Base-by-base conservation (phyloP, 2,113 vertebrate genomes). In the Dinomys branickii region DNA sequence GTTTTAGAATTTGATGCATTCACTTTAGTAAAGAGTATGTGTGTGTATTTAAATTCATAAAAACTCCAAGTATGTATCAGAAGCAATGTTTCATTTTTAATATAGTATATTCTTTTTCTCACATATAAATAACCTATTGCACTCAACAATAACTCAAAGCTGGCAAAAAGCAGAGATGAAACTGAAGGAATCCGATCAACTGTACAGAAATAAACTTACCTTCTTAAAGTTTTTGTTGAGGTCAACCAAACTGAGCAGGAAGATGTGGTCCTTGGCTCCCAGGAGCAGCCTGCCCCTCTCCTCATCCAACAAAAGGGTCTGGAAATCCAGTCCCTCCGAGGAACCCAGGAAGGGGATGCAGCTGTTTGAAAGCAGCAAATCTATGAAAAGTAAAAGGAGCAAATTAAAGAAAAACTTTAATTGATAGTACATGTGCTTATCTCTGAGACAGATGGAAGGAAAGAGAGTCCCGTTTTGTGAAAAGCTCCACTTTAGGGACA, bases 291-390 rank as follows among this genome's bases (percentile, higher is more conserved):
- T 98, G 91, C 99, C 98, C 95, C 99, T 99, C 98, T 99, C 99
- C 97, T 99, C 99, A 94, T 99, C 99, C 97, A 99, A 95, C 93
- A 99, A 98, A 97, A 99, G 98, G 1, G 99, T 99, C 97, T 99
- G 99, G 98, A 99, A 99, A 98, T 99, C 99, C 96, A 99, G 98
- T 61, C 99, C 99, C 88, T 99, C 99, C 0, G 98, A 96, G 56
- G 99, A 99, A 73, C 99, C 99, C 98, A 99, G 88, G 98, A 99
- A 99, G 75, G 99, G 98, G 93, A 99, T 98, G 20, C 99, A 99
- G 97, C 99, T 99, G 97, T 99, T 99, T 91, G 99, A 99, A 97
- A 99, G 98, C 93, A 99, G 97, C 97, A 99, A 98, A 65, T 99
- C 99, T 99, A 98, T 91, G 90, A 97, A 90, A 97, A 98, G 98